Percentiles rank a stretch among this genome's conserved stretches.
Conservation (phyloP, 2,113 vertebrate species). For the Psammodynastes pulverulentus region DNA sequence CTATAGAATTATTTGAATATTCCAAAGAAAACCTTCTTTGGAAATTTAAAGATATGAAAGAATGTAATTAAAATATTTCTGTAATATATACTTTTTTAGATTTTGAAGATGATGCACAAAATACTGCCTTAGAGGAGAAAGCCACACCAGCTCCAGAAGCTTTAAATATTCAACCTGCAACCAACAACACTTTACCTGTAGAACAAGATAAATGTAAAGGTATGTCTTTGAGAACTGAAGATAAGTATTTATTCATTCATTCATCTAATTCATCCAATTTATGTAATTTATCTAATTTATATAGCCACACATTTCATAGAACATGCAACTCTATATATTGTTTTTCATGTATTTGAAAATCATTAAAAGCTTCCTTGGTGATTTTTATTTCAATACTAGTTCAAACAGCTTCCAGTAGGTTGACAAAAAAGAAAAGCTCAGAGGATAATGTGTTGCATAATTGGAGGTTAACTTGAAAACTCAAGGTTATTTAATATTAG, state of each 20-base stretch:
- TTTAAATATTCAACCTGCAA: conserved; percentile 37
- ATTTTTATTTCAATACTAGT: neutral
- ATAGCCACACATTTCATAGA: neutral
- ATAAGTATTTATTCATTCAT: neutral
- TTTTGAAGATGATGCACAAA: conserved; percentile 42
- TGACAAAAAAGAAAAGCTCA: neutral
- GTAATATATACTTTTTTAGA: conserved; percentile 42
- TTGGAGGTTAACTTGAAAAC: neutral
- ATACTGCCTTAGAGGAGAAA: conserved; percentile 42
- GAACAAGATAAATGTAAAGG: conserved; percentile 64
- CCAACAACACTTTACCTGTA: conserved; percentile 37
- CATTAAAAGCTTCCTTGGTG: neutral
- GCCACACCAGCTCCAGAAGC: conserved; percentile 44
- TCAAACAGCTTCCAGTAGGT: neutral
- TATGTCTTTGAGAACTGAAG: neutral
- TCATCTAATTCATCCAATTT: neutral
- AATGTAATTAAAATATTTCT: conserved; percentile 6
- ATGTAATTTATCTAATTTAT: neutral
- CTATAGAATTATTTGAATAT: no score
- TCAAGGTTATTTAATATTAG: neutral
- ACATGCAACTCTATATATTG: neutral
- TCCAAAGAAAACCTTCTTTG: neutral
- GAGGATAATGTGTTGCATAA: neutral
- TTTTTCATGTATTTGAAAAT: neutral
- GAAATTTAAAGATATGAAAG: neutral